These are phyloP conservation scores for Hypena proboscidalis DNA, from an alignment of 2,888 invertebrate species.

Conservation along the genomic window DNA sequence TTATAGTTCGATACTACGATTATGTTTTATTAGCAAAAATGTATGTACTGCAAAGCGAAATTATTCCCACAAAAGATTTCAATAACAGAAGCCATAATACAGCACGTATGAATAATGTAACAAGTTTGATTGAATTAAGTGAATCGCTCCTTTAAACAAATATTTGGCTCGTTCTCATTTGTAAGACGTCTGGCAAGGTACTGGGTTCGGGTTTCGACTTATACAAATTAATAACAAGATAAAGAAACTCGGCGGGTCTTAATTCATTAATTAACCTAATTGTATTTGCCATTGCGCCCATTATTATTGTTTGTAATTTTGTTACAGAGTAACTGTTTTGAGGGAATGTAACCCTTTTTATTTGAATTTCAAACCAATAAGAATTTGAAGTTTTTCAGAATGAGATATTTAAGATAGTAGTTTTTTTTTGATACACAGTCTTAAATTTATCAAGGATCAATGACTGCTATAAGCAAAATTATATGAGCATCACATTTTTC, in stretches of 20 bases:
- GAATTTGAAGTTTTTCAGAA: too few relatives aligned
- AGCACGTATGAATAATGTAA: constrained; percentile 40
- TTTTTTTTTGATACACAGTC: too few relatives aligned
- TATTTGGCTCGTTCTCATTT: constrained; percentile 75
- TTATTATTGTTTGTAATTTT: constrained; percentile 72
- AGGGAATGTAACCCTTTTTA: constrained; percentile 1
- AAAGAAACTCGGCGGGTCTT: constrained; percentile 83
- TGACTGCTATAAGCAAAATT: too few relatives aligned
- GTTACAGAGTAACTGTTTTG: constrained; percentile 22
- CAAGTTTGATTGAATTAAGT: constrained; percentile 49
- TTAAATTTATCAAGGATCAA: too few relatives aligned
- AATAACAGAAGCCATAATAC: constrained; percentile 13
- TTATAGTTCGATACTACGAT: too few relatives aligned
- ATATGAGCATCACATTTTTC: too few relatives aligned
- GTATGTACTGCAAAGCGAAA: neutral
- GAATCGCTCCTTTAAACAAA: constrained; percentile 60
- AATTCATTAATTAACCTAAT: constrained; percentile 86
- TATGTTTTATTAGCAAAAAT: too few relatives aligned
- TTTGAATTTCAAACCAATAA: too few relatives aligned
- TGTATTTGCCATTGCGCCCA: constrained; percentile 79
- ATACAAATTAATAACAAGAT: constrained; percentile 85
- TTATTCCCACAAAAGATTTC: neutral
- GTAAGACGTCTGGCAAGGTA: constrained; percentile 78
- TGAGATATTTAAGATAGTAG: too few relatives aligned
- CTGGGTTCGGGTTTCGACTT: constrained; percentile 67